Percentiles rank a stretch among this genome's conserved stretches.
These are phyloP conservation scores for Mus spicilegus DNA, from an alignment of 2,113 vertebrate genomes.

Conservation along the genomic window DNA sequence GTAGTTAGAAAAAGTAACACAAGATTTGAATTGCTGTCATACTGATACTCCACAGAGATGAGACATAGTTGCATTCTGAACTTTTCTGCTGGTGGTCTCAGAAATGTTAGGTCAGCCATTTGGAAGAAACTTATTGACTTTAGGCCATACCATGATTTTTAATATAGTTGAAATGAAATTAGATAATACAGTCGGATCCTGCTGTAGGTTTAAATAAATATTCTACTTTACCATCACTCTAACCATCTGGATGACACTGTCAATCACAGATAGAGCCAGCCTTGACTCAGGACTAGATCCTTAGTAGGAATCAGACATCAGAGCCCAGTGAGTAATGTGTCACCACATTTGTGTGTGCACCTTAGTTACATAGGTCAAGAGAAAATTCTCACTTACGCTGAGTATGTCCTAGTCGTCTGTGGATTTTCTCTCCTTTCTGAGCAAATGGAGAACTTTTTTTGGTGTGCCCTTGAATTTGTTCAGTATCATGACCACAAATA, in stretches of 20 bases:
- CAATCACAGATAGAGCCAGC: background rate
- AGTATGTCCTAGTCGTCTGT: background rate
- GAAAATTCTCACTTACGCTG: background rate
- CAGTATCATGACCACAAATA: background rate
- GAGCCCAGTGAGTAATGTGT: background rate
- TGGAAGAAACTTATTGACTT: background rate
- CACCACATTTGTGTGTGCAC: background rate
- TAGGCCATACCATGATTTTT: background rate
- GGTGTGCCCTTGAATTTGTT: background rate
- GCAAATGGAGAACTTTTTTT: background rate
- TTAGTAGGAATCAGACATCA: background rate
- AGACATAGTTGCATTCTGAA: background rate
- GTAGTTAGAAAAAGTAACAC: background rate
- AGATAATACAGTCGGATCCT: background rate
- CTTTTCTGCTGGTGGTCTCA: background rate
- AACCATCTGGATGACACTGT: background rate
- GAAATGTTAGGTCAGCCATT: background rate
- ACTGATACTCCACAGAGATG: background rate
- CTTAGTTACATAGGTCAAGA: background rate
- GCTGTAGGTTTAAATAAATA: background rate
- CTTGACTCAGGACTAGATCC: background rate
- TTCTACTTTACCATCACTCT: background rate
- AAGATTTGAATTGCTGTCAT: background rate
- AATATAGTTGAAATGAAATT: background rate
- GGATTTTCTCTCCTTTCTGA: background rate